phyloP scores from a whole-genome alignment of 1,140 invertebrate genomes.

The Papilio glaucus region DNA sequence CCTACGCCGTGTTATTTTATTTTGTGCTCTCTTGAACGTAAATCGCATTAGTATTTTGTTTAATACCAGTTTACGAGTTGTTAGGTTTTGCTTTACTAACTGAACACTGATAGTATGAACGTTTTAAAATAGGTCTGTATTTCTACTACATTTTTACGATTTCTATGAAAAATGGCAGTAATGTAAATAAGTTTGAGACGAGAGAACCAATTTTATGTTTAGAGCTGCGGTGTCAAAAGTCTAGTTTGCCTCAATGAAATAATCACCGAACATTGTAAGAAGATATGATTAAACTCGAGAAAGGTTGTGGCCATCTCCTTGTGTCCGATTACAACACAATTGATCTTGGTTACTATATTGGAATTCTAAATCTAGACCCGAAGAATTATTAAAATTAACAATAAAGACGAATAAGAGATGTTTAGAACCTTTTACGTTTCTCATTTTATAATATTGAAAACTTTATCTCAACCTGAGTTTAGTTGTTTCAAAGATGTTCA shows the following conservation, averaged over 20 bases:
- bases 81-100: constrained; percentile 70
- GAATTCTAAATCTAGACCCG: no score
- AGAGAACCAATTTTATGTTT: no score
- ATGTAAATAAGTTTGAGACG: no score
- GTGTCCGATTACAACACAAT: no score
- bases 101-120: constrained; percentile 53
- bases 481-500: constrained; percentile 20
- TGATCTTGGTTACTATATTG: no score
- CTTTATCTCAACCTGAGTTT: not conserved
- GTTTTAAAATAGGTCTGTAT: constrained; percentile 21
- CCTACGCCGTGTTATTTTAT: constrained; percentile 80
- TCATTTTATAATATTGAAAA: not conserved
- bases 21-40: constrained; percentile 79
- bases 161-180: not conserved
- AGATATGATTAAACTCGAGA: no score
- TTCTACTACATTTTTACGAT: not conserved
- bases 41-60: constrained; percentile 77
- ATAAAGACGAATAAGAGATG: not conserved
- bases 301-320: no score
- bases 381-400: not conserved
- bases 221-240: no score
- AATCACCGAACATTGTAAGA: no score
- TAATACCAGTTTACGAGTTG: constrained; percentile 71
- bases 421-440: not conserved
- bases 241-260: no score